Base-by-base conservation (phyloP, 1,140 invertebrate genomes). In the Bradysia coprophila region DNA sequence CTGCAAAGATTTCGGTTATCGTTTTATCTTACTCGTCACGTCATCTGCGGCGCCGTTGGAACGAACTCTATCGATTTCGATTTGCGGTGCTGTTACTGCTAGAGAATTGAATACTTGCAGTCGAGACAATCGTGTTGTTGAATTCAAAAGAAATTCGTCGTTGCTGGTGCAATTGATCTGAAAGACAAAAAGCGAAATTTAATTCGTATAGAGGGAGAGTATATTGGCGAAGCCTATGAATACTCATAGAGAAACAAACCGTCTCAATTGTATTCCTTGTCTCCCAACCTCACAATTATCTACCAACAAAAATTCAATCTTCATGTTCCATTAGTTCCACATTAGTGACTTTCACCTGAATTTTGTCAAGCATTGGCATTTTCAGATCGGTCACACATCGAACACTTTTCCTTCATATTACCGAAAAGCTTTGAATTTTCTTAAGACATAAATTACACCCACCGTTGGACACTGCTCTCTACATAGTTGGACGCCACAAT, bases 91-190 rank as follows among this genome's bases (percentile, higher is more conserved):
- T 43, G 75, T 57, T n/a, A 84, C 78, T 59, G 81, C 76, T 32
- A 82, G 71, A 43, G 78, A 80, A 49, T 84, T 84, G 51, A 80
- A 81, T 3, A 84, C 74, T 55, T 81, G 75, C 21, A 81, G 61
- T 48, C 69, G 64, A 50, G 80, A 75, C 43, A 82, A 44, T 38
- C 57, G 56, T 48, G 54, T 50, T 40, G 58, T 55, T 22, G 46
- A 42, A 44, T 48, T 49, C 21, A 56, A 40, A 15, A 50, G 40
- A 48, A 53, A 48, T 49, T 37, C 38, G 11, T 46, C 51, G 41
- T 44, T 38, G 40, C 49, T 49, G 47, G 51, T 52, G 49, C 64
- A 66, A 49, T 64, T 57, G 13, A 59, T 48, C 62, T 65, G 47
- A 42, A 57, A 55, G 9, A 23, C 16, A 41, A 48, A 34, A 41